Percentiles rank a stretch among this genome's conserved stretches.
Conservation (phyloP, 2,797 vertebrate genomes). For the Chiroxiphia lanceolata region DNA sequence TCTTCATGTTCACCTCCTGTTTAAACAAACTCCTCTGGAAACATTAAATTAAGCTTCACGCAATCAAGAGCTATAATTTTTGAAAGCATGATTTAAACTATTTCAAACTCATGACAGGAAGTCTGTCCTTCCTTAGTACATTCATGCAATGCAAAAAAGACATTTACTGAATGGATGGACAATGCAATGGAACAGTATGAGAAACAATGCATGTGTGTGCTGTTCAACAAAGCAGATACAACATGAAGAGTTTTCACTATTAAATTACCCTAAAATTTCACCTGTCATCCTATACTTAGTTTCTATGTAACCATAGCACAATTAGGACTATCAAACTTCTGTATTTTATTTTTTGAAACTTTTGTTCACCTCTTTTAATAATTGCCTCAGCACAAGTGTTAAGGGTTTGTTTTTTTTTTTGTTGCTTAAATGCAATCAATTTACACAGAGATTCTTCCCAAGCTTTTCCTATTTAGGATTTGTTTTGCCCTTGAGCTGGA, state of each 20-base stretch:
- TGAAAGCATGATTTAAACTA: constrained; percentile 18
- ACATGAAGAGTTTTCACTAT: not conserved
- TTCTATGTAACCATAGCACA: not conserved
- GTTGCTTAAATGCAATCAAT: not conserved
- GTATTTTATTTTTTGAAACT: not conserved
- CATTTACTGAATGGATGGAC: constrained; percentile 65
- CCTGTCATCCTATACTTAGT: not conserved
- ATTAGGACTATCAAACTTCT: not conserved
- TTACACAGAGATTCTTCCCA: not conserved
- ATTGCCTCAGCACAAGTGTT: not conserved
- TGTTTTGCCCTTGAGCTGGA: not conserved
- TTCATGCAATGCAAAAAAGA: constrained; percentile 50
- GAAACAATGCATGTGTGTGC: constrained; percentile 57
- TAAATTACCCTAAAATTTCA: not conserved
- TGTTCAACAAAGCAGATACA: constrained; percentile 61
- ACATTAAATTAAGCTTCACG: not conserved
- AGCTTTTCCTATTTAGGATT: not conserved
- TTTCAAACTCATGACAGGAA: not conserved
- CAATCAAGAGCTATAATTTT: constrained; percentile 37
- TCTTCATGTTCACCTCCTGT: not conserved
- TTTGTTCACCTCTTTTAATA: not conserved
- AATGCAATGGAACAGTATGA: constrained; percentile 68
- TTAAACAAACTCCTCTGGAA: not conserved
- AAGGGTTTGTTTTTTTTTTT: not conserved
- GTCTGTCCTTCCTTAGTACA: constrained; percentile 4